These are phyloP conservation scores for Karalla daura DNA, from an alignment of 2,797 vertebrate species.

Conservation along the genomic window DNA sequence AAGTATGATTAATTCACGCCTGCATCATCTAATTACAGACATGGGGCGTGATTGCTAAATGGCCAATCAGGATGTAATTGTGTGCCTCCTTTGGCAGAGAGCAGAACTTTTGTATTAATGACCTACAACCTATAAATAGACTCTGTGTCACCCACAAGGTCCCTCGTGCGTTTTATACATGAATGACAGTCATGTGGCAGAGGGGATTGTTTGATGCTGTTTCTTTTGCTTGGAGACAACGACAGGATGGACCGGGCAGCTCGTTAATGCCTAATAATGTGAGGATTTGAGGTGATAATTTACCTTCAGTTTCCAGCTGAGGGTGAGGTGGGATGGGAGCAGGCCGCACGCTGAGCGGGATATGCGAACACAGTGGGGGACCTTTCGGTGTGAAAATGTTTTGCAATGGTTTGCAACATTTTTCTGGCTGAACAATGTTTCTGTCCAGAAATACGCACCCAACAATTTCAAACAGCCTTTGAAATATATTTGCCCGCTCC, in stretches of 20 bases:
- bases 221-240: slow-evolving; percentile 25
- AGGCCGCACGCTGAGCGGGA: slow-evolving; percentile 11
- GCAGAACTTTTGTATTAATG: slow-evolving; percentile 78
- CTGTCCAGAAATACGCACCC: neutral
- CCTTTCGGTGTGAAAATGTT: slow-evolving; percentile 16
- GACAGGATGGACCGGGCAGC: neutral
- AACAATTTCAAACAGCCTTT: neutral
- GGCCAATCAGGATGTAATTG: slow-evolving; percentile 84
- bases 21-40: slow-evolving; percentile 78
- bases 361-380: slow-evolving; percentile 28
- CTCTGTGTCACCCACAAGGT: slow-evolving; percentile 35
- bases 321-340: neutral
- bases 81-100: slow-evolving; percentile 64
- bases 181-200: slow-evolving; percentile 19
- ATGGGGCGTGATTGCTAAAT: slow-evolving; percentile 80
- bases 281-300: slow-evolving; percentile 11
- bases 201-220: slow-evolving; percentile 5
- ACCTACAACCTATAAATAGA: slow-evolving; percentile 81
- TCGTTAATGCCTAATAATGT: slow-evolving; percentile 14
- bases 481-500: neutral
- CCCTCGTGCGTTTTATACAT: slow-evolving; percentile 33
- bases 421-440: slow-evolving; percentile 2
- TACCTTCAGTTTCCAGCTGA: slow-evolving; percentile 7
- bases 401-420: slow-evolving; percentile 21
- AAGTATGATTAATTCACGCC: slow-evolving; percentile 75